These are phyloP conservation scores for Drosophila kanekoi DNA, from an alignment of 2,888 invertebrate species.

Conservation along the genomic window DNA sequence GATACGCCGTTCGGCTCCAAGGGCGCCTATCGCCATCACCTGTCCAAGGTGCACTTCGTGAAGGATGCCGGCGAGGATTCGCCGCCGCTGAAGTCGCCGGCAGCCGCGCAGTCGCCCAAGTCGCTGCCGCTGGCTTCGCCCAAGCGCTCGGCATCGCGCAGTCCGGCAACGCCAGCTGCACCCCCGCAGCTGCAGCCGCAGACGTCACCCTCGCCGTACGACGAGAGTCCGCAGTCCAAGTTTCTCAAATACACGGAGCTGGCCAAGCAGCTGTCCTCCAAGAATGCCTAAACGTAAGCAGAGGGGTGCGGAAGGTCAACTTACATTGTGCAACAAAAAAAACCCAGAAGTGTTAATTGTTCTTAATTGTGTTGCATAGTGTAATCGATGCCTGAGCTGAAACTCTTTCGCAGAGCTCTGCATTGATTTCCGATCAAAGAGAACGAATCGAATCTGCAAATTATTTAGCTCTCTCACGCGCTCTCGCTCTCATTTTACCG, in stretches of 20 bases:
- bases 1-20: constrained; percentile 98
- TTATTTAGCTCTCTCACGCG: background rate
- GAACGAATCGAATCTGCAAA: constrained; percentile 21
- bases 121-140: constrained; percentile 72
- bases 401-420: constrained; percentile 5
- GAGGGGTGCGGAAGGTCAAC: background rate
- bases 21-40: constrained; percentile 97
- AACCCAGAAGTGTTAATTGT: background rate
- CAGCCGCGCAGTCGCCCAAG: constrained; percentile 71
- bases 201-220: constrained; percentile 86
- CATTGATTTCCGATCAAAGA: constrained; percentile 53
- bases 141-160: constrained; percentile 71
- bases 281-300: constrained; percentile 90
- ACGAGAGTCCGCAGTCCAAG: constrained; percentile 98
- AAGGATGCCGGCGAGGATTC: constrained; percentile 90
- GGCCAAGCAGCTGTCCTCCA: constrained; percentile 98
- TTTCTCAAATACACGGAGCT: constrained; percentile 99
- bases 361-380: constrained; percentile 14
- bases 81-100: constrained; percentile 86
- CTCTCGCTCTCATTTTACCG: constrained; percentile 4
- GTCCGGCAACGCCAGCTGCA: constrained; percentile 66
- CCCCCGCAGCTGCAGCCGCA: constrained; percentile 40
- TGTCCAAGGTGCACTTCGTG: constrained; percentile 97
- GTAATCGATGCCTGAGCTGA: constrained; percentile 3
- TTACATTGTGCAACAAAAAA: constrained; percentile 7